A percentile compares a stretch with the other conserved stretches of the same genome.
phyloP scores from a whole-genome alignment of 2,113 vertebrate genomes.

The Illadopsis cleaveri region DNA sequence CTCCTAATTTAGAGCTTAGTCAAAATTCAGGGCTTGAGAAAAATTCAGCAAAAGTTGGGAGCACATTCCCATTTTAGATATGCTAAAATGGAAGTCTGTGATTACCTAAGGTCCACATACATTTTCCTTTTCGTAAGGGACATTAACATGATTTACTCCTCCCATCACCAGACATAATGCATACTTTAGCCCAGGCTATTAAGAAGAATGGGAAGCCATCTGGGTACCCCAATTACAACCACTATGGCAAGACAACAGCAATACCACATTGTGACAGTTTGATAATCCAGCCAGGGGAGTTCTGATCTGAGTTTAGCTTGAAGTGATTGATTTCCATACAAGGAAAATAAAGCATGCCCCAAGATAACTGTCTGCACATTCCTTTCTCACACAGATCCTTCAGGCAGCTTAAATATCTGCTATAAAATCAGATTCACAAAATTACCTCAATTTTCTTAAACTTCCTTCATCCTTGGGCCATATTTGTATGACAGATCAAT shows the following conservation, averaged over 20 bases:
- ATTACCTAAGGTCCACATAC: not conserved
- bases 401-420: not conserved
- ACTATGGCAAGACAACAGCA: not conserved
- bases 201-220: not conserved
- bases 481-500: not conserved
- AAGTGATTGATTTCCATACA: not conserved
- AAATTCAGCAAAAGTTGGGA: not conserved
- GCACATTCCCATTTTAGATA: not conserved
- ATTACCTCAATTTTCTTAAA: not conserved
- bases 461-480: not conserved
- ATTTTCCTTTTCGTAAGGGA: not conserved
- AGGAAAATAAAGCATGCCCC: not conserved
- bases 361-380: not conserved
- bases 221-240: not conserved
- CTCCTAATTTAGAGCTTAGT: not conserved
- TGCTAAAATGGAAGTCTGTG: not conserved
- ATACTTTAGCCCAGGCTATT: not conserved
- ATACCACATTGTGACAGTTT: not conserved
- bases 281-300: not conserved
- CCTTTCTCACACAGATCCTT: not conserved
- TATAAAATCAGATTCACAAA: not conserved
- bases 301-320: not conserved
- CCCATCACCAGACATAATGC: not conserved
- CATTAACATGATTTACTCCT: not conserved
- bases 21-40: not conserved